A percentile compares a stretch with the other conserved stretches of the same genome.
phyloP scores from a whole-genome alignment of 2,797 vertebrate genomes.

The Argentina silus region DNA sequence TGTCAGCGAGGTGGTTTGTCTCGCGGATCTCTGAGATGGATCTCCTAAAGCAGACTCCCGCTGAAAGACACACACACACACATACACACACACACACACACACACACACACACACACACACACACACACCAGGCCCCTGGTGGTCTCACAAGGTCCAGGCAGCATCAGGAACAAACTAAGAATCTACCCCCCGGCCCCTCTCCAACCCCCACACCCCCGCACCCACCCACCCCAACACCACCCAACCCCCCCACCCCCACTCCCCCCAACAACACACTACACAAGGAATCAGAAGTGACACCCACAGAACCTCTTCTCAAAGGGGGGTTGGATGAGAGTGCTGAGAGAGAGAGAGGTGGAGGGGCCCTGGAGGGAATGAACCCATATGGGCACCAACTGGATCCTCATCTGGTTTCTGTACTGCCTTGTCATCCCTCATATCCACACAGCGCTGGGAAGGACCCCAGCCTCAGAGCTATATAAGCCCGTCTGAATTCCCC shows the following conservation, averaged over 20 bases:
- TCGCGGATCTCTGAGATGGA: slow-evolving; percentile 26
- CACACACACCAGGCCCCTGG: slow-evolving; percentile 27
- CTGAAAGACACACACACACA: too few relatives aligned
- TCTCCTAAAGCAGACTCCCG: slow-evolving; percentile 36
- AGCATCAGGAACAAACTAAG: slow-evolving; percentile 37
- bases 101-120: too few relatives aligned
- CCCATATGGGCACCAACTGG: neutral
- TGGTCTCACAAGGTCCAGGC: slow-evolving; percentile 49
- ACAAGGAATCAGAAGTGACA: slow-evolving; percentile 34
- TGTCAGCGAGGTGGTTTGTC: slow-evolving; percentile 63
- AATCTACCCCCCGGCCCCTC: slow-evolving; percentile 25
- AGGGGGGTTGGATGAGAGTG: slow-evolving; percentile 18
- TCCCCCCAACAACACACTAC: slow-evolving; percentile 1
- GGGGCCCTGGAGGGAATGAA: neutral
- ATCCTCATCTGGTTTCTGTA: slow-evolving; percentile 53
- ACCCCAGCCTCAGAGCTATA: slow-evolving; percentile 28
- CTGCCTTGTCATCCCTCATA: slow-evolving; percentile 57
- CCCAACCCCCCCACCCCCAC: neutral
- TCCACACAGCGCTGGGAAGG: slow-evolving; percentile 33
- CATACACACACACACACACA: too few relatives aligned
- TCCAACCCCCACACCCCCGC: slow-evolving; percentile 8
- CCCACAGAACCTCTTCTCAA: slow-evolving; percentile 2
- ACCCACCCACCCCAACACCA: slow-evolving; percentile 3
- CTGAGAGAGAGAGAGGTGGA: neutral
- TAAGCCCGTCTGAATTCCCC: slow-evolving; percentile 21